phyloP scores from a whole-genome alignment of 1,140 invertebrate species.

The Pogonomyrmex californicus region DNA sequence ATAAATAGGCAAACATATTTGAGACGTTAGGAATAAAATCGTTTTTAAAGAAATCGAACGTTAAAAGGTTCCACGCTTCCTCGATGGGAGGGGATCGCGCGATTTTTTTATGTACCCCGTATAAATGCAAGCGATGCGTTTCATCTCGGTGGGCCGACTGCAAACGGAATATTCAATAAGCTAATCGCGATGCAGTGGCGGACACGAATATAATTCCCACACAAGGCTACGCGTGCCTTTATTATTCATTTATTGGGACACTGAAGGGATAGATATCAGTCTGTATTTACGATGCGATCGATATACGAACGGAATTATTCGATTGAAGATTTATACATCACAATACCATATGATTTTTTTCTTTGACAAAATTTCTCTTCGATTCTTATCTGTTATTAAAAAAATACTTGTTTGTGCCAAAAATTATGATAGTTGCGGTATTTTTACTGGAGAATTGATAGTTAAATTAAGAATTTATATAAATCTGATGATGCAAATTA shows the following conservation, averaged over 20 bases:
- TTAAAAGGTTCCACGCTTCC: constrained; percentile 33
- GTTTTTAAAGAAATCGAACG: not conserved
- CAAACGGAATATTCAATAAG: constrained; percentile 63
- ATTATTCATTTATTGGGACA: constrained; percentile 63
- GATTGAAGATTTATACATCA: constrained; percentile 7
- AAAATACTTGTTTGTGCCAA: not conserved
- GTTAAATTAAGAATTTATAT: not conserved
- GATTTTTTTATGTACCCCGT: constrained; percentile 26
- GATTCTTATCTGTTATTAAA: not conserved
- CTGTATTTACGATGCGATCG: constrained; percentile 48
- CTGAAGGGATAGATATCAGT: constrained; percentile 44
- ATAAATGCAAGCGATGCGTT: constrained; percentile 50
- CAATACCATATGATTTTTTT: not conserved
- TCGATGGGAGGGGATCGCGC: not conserved
- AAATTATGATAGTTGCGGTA: not conserved
- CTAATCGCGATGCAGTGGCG: constrained; percentile 56
- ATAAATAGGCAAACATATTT: not conserved
- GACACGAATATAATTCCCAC: constrained; percentile 57
- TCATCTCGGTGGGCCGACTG: constrained; percentile 31
- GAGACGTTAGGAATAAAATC: constrained; percentile 21
- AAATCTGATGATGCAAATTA: not conserved
- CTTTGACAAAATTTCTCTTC: constrained; percentile 7
- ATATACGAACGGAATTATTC: not conserved
- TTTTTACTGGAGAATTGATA: not conserved
- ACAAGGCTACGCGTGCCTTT: constrained; percentile 52